Evolutionary conservation across 2,113 vertebrate genomes (phyloP).

Genomic region (Hypomesus transpacificus): DNA sequence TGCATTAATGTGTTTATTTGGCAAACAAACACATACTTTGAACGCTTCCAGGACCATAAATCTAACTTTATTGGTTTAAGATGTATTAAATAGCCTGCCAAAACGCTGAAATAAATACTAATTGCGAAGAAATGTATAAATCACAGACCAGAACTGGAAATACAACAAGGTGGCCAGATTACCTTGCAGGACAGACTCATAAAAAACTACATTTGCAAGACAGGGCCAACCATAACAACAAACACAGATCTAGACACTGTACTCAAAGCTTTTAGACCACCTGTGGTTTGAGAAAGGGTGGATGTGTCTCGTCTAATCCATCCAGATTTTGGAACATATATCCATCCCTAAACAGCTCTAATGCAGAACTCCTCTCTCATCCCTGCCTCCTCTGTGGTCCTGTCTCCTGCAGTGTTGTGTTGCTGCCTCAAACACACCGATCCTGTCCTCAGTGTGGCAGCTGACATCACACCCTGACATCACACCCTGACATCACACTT

Average conservation of each 20-base stretch:
- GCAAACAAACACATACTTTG: conserved; percentile 39
- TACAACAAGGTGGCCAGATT: conserved; percentile 25
- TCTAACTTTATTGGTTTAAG: conserved; percentile 39
- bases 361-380: too few relatives aligned
- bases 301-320: conserved; percentile 4
- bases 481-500: conserved; percentile 28
- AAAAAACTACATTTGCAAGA: neutral
- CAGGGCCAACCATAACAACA: neutral
- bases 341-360: too few relatives aligned
- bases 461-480: conserved; percentile 36
- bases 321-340: neutral
- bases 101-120: conserved; percentile 31
- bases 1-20: conserved; percentile 7
- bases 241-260: conserved; percentile 9
- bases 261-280: neutral
- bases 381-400: too few relatives aligned
- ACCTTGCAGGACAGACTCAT: conserved; percentile 20
- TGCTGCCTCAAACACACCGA: neutral
- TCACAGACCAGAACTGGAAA: conserved; percentile 39
- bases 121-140: conserved; percentile 32
- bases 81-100: conserved; percentile 14
- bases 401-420: too few relatives aligned
- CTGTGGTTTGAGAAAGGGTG: too few relatives aligned
- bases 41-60: conserved; percentile 30
- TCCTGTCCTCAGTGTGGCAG: conserved; percentile 19